phyloP scores from a whole-genome alignment of 2,797 vertebrate species.

The Holocentrus rufus region DNA sequence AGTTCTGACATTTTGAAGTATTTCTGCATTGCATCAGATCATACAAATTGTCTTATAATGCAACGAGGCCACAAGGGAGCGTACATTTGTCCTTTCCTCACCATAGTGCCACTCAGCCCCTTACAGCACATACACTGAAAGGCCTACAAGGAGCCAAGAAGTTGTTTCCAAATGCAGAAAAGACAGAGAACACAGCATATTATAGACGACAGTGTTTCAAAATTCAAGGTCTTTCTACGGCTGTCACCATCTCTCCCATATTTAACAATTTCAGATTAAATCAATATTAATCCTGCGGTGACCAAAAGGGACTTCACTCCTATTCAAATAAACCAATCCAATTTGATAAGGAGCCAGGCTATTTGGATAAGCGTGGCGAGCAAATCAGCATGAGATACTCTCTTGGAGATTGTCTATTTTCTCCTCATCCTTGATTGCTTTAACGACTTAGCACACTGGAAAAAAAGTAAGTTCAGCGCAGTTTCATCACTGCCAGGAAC shows the following conservation, averaged over 20 bases:
- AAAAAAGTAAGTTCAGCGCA: constrained; percentile 54
- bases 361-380: constrained; percentile 70
- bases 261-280: constrained; percentile 81
- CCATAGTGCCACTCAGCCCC: background rate
- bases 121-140: constrained; percentile 15
- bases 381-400: constrained; percentile 65
- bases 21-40: background rate
- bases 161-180: constrained; percentile 27
- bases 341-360: constrained; percentile 75
- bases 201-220: constrained; percentile 46
- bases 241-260: constrained; percentile 68
- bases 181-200: constrained; percentile 30
- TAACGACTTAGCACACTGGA: constrained; percentile 40
- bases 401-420: constrained; percentile 66
- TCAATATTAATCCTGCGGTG: constrained; percentile 76
- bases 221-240: constrained; percentile 66
- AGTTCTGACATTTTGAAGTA: background rate
- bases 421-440: constrained; percentile 66
- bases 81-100: too few relatives aligned
- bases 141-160: constrained; percentile 11
- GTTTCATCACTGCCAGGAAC: constrained; percentile 44
- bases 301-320: constrained; percentile 71
- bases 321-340: constrained; percentile 76
- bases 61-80: background rate
- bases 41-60: background rate